These are phyloP conservation scores for Xylota sylvarum DNA, from an alignment of 2,888 invertebrate species.

Conservation along the genomic window DNA sequence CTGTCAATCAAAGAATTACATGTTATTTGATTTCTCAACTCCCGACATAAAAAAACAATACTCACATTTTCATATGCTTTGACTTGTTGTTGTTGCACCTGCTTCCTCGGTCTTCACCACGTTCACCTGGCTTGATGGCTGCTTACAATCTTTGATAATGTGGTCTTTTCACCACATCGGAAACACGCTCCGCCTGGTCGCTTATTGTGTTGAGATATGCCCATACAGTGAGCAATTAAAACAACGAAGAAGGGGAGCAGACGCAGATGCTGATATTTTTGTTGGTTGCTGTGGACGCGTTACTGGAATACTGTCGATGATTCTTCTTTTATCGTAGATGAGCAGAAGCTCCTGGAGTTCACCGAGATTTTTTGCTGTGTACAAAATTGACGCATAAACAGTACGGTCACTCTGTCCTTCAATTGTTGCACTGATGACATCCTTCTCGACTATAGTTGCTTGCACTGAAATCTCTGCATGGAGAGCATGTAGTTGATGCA, in stretches of 20 bases:
- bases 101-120: not conserved
- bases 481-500: slow-evolving; percentile 23
- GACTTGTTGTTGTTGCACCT: not conserved
- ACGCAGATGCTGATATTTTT: not conserved
- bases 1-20: slow-evolving; percentile 19
- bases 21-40: not conserved
- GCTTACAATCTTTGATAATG: not conserved
- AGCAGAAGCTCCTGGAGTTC: slow-evolving; percentile 24
- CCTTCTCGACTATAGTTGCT: slow-evolving; percentile 5
- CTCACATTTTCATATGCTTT: slow-evolving; percentile 12
- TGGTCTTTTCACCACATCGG: slow-evolving; percentile 27
- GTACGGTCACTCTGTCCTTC: slow-evolving; percentile 9
- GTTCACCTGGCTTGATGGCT: not conserved
- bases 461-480: slow-evolving; percentile 23
- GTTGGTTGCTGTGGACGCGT: not conserved
- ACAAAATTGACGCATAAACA: slow-evolving; percentile 13
- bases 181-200: slow-evolving; percentile 7
- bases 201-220: slow-evolving; percentile 14
- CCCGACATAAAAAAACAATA: slow-evolving; percentile 6
- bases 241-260: not conserved
- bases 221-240: slow-evolving; percentile 32
- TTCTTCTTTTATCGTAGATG: slow-evolving; percentile 31
- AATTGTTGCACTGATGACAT: slow-evolving; percentile 9
- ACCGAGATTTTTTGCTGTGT: not conserved
- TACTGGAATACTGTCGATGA: not conserved